These are phyloP conservation scores for Lobophora halterata DNA, from an alignment of 2,888 invertebrate genomes.

Conservation along the genomic window DNA sequence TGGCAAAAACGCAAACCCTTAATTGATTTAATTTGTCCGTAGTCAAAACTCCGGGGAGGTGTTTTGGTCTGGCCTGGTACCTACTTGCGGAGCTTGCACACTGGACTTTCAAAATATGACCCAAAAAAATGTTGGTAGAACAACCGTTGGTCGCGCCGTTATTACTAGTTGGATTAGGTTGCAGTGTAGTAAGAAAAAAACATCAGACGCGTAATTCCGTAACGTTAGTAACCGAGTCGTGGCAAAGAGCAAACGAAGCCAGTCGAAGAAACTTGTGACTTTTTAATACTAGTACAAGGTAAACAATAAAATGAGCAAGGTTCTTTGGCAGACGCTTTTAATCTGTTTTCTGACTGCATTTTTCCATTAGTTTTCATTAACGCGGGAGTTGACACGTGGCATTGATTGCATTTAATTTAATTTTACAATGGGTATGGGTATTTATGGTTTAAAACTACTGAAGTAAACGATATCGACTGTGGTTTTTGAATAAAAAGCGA, in stretches of 20 bases:
- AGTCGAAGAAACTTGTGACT: too few relatives aligned
- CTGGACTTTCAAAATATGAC: too few relatives aligned
- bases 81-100: slow-evolving; percentile 14
- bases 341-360: slow-evolving; percentile 49
- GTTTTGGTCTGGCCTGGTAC: slow-evolving; percentile 39
- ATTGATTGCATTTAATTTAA: slow-evolving; percentile 39
- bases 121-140: too few relatives aligned
- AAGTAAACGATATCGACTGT: background rate
- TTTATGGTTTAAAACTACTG: background rate
- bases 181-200: too few relatives aligned
- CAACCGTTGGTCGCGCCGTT: too few relatives aligned
- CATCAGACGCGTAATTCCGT: too few relatives aligned
- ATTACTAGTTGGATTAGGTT: too few relatives aligned
- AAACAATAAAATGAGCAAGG: slow-evolving; percentile 1
- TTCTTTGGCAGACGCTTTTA: slow-evolving; percentile 11
- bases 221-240: too few relatives aligned
- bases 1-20: slow-evolving; percentile 57
- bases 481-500: too few relatives aligned
- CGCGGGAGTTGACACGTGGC: slow-evolving; percentile 49
- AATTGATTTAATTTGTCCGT: slow-evolving; percentile 77
- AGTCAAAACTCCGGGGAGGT: slow-evolving; percentile 63
- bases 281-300: too few relatives aligned
- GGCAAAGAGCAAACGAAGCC: too few relatives aligned
- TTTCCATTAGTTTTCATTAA: slow-evolving; percentile 75
- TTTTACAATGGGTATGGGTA: too few relatives aligned